These are phyloP conservation scores for Pandion haliaetus DNA, from an alignment of 2,113 vertebrate genomes.

Conservation along the genomic window DNA sequence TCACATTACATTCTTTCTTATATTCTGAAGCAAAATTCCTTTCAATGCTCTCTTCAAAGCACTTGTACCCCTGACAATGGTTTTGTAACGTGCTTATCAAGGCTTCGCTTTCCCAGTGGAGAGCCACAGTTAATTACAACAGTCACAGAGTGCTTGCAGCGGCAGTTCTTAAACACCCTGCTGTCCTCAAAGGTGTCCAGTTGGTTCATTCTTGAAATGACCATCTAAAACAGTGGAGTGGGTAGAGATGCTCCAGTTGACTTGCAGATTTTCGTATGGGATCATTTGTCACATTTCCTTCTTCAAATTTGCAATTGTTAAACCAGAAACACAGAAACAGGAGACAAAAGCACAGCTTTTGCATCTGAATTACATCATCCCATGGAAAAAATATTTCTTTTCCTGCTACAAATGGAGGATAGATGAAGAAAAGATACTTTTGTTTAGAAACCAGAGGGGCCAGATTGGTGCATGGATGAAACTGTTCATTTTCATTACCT, in stretches of 20 bases:
- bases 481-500: neutral
- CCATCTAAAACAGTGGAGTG: neutral
- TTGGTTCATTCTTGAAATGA: slow-evolving; percentile 6
- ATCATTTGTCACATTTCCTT: neutral
- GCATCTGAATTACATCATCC: slow-evolving; percentile 1
- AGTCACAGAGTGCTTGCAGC: slow-evolving; percentile 4
- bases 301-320: neutral
- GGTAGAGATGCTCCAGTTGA: neutral
- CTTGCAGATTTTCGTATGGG: neutral
- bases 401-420: neutral
- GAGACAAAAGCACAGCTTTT: neutral
- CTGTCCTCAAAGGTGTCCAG: neutral
- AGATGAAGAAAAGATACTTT: neutral
- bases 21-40: slow-evolving; percentile 26
- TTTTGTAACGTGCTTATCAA: slow-evolving; percentile 58
- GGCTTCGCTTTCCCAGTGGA: slow-evolving; percentile 17
- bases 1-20: slow-evolving; percentile 17
- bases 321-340: neutral
- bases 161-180: neutral
- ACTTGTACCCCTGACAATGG: neutral
- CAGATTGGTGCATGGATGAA: neutral
- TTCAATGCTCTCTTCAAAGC: slow-evolving; percentile 47
- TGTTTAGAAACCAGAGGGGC: neutral
- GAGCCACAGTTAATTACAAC: slow-evolving; percentile 39
- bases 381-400: neutral